These are phyloP conservation scores for Eupelmus urozonus DNA, from an alignment of 2,888 invertebrate genomes.

Conservation along the genomic window DNA sequence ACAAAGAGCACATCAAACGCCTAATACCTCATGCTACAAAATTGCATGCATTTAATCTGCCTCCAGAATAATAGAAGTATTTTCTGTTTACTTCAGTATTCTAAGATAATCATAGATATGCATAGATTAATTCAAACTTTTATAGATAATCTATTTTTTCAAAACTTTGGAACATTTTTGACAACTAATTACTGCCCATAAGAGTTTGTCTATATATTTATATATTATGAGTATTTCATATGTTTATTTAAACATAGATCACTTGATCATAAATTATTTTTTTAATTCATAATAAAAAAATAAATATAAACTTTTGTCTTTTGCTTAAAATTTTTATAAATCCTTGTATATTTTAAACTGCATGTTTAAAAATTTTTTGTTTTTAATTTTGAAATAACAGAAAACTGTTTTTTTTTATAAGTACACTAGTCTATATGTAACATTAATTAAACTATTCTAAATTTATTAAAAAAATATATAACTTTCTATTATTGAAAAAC, in stretches of 20 bases:
- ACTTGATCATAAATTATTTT: constrained; percentile 11
- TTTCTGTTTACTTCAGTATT: neutral
- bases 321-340: neutral
- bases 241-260: neutral
- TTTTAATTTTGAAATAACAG: too few relatives aligned
- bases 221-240: neutral
- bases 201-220: neutral
- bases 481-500: too few relatives aligned
- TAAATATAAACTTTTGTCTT: neutral
- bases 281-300: neutral
- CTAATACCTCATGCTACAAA: constrained; percentile 13
- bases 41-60: neutral
- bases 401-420: too few relatives aligned
- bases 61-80: neutral
- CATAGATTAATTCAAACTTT: too few relatives aligned
- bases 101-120: neutral
- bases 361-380: too few relatives aligned
- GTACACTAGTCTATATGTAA: too few relatives aligned
- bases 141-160: neutral
- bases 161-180: neutral
- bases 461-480: too few relatives aligned
- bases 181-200: neutral
- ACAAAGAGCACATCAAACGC: constrained; percentile 8
- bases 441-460: too few relatives aligned
- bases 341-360: too few relatives aligned